Base-by-base conservation (phyloP, 1,140 invertebrate species). In the Lycorma delicatula region DNA sequence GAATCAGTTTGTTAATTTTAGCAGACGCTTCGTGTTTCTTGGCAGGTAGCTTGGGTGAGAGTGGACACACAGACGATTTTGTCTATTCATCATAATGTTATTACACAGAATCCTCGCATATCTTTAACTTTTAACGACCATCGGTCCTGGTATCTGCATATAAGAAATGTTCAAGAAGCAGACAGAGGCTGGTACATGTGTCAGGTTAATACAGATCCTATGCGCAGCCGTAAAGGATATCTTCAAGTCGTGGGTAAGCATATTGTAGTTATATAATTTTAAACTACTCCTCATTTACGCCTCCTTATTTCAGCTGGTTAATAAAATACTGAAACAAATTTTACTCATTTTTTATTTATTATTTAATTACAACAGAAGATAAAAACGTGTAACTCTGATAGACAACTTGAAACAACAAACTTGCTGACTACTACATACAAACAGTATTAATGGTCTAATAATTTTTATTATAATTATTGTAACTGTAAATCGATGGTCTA, bases 41-140 rank as follows among this genome's bases (percentile, higher is more conserved):
- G 56, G 50, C 69, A 92, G 89, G 86, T 94, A 60, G 92, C 91
- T 54, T 93, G 91, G 89, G 87, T 94, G 3, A 78, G 89, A 20
- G 88, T 93, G 25, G 91, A 94, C 67, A 93, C 91, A 0, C 91
- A 94, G 72, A 92, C 91, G 2, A 93, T 93, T 62, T 74, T 93
- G 31, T 90, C 89, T 26, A 92, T 93, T 64, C 90, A 93, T 68
- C 84, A 89, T 71, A 87, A 88, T 68, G 88, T 93, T 36, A 92
- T 93, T 64, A 91, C 89, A 2, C 85, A 91, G 71, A 93, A 93
- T 73, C 84, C 86, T 4, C 80, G 91, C 60, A 89, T 95, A 59
- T 85, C 85, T 16, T 74, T 93, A 23, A 85, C 88, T 16, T 89
- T 87, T 74, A 93, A 89, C 68, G 89, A 92, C 69, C 87, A 92